phyloP scores from a whole-genome alignment of 2,113 vertebrate species.

The Leucopternis melanops region DNA sequence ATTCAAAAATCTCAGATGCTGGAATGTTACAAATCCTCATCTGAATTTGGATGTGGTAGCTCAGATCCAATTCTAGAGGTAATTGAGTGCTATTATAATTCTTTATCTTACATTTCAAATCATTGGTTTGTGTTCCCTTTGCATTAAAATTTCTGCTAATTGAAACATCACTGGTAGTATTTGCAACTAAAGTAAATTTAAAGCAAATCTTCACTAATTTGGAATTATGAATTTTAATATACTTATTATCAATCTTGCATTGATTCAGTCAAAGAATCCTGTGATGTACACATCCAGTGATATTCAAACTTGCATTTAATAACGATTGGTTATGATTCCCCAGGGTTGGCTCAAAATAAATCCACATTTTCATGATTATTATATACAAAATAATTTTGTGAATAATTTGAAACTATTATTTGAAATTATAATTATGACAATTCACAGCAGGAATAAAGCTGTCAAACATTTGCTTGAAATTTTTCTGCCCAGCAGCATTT shows the following conservation, averaged over 20 bases:
- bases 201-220: not conserved
- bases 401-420: not conserved
- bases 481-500: not conserved
- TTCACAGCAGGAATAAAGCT: not conserved
- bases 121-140: not conserved
- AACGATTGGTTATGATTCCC: not conserved
- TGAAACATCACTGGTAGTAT: not conserved
- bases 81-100: not conserved
- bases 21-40: not conserved
- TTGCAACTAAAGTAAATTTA: not conserved
- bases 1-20: not conserved
- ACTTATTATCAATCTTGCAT: not conserved
- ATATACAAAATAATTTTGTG: not conserved
- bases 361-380: not conserved
- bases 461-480: not conserved
- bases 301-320: not conserved
- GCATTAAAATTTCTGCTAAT: not conserved
- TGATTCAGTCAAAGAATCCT: not conserved
- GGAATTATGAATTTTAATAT: not conserved
- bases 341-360: not conserved
- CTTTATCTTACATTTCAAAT: not conserved
- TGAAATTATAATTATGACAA: not conserved
- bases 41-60: fast-evolving
- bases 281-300: not conserved
- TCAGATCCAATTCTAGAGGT: not conserved